Base-by-base conservation (phyloP, 2,113 vertebrate species). In the Marmota flaviventris region DNA sequence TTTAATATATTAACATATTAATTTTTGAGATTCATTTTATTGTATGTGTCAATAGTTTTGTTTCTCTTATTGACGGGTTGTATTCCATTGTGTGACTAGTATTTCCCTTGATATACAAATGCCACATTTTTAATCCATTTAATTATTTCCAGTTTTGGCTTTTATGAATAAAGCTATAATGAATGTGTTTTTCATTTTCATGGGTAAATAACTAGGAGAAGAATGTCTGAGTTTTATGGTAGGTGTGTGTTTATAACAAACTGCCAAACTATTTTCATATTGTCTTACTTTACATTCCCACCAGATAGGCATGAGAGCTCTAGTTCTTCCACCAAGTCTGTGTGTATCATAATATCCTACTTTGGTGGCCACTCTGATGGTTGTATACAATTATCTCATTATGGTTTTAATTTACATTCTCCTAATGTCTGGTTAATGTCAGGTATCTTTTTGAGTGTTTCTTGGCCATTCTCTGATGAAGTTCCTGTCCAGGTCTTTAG, bases 141-240 rank as follows among this genome's bases (percentile, higher is more conserved):
- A 56, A 34, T 94, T 86, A 56, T 75, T 94, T 96, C 25, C 48
- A 92, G 7, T 92, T 91, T 89, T 91, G 61, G 24, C 58, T 61
- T 61, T 25, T 61, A 61, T 77, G 42, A 70, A 39, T 93, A 83
- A 95, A 91, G 17, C 1, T 53, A 2, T 85, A 94, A 90, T 51
- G 37, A 56, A 73, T 69, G 25, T 82, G 29, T 25, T 77, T 70
- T 89, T 69, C 53, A 73, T 70, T 89, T 77, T 85, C 48, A 53
- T 89, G 12, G 48, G 17, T 94, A 51, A 86, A 11, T 37, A 9
- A 34, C 56, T 58, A 58, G 56, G 17, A 85, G n/a, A 63, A 22
- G 37, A 63, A 61, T 61, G 22, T 61, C n/a, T 77, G 48, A 32
- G 56, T 76, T 56, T 2, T 87, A 5, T 67, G 42, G n/a, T 73